Evolutionary conservation across 2,888 invertebrate genomes (phyloP), one percentile per base, ranked within the genome.

Genomic region (Protonemura montana): DNA sequence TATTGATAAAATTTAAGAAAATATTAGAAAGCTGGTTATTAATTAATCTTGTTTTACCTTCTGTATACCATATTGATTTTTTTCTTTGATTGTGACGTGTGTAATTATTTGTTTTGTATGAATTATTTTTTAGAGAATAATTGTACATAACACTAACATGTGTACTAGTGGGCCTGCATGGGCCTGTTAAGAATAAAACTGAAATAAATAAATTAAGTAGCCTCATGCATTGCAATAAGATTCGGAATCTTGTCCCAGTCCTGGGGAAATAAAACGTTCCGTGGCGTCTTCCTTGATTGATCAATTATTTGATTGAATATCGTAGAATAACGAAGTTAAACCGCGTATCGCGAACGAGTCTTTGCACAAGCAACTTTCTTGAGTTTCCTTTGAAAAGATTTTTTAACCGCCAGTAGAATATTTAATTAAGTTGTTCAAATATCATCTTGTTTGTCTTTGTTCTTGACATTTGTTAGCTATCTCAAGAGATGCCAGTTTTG

Each of bases 391-490:
- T 59, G 59, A 59, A 59, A 59, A 10, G 59, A 59, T 59, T 59
- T 59, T 35, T 59, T 59, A 59, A 59, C 59, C 59, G 59, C 28
- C 6, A 78, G 27, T 26, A 28, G 78, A 29, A 81, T 81, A 81
- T 81, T 81, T 81, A 81, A 81, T 81, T 81, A 81, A 30, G 81
- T 81, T 81, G 81, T 81, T 28, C 81, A 81, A 81, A 81, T 81
- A 81, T 81, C 28, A 81, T 29, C 26, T 81, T 81, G 81, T 81
- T 81, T 81, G 81, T 30, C 28, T 81, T 81, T 30, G 81, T 81
- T 28, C 27, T 28, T 28, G 28, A 78, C 78, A 78, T 78, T 78
- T 78, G 81, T 81, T 81, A 78, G 81, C n/a, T 81, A 81, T 30
- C 81, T 81, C 81, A 81, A 81, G 81, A 81, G 81, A 81, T 81